These are phyloP conservation scores for Apeltes quadracus DNA, from an alignment of 2,113 vertebrate genomes.

Conservation along the genomic window DNA sequence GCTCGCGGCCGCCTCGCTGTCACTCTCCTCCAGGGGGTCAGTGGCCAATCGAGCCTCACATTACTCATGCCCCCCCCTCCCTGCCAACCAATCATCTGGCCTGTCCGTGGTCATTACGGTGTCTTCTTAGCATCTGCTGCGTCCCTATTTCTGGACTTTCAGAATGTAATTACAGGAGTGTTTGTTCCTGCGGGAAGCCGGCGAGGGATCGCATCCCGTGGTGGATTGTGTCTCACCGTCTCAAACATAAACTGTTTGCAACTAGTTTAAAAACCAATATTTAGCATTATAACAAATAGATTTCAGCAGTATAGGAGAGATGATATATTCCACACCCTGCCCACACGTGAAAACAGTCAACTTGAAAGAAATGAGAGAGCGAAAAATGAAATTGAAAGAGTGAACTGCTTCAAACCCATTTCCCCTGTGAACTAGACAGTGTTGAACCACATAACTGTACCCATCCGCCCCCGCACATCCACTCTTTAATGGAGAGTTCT, in stretches of 20 bases:
- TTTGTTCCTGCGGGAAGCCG: neutral
- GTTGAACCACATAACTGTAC: neutral
- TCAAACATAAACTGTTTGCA: too few species aligned
- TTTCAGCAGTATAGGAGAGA: too few species aligned
- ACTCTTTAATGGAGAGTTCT: slow-evolving; percentile 31
- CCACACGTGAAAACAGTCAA: neutral
- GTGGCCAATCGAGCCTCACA: slow-evolving; percentile 59
- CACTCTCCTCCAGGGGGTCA: slow-evolving; percentile 55
- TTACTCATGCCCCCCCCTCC: slow-evolving; percentile 48
- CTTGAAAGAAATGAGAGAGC: too few species aligned
- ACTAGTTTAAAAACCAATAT: too few species aligned
- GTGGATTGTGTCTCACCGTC: too few species aligned
- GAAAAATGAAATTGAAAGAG: neutral
- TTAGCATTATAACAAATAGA: too few species aligned
- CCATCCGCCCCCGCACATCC: neutral
- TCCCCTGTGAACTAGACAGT: neutral
- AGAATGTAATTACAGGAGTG: neutral
- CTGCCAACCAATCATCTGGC: slow-evolving; percentile 54
- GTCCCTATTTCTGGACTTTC: slow-evolving; percentile 8
- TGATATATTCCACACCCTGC: neutral
- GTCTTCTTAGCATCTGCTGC: slow-evolving; percentile 14
- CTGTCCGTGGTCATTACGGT: slow-evolving; percentile 58
- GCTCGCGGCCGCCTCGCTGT: slow-evolving; percentile 20
- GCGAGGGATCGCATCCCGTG: slow-evolving; percentile 1
- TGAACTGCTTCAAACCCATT: neutral